Base-by-base conservation (phyloP, 2,888 invertebrate genomes). In the Nephrotoma guestfalica region DNA sequence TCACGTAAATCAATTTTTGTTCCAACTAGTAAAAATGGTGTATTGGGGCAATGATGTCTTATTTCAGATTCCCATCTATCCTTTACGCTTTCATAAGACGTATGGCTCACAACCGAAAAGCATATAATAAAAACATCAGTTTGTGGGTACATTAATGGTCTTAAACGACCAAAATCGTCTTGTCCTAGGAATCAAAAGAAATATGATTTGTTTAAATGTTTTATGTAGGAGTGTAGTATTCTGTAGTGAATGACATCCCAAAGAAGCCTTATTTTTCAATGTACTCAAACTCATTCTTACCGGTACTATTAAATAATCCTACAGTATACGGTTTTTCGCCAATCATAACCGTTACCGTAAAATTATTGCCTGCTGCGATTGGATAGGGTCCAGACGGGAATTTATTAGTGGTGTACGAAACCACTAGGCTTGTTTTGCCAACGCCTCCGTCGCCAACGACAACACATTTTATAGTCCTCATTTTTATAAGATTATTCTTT, bases 51-150 rank as follows among this genome's bases (percentile, higher is more conserved):
- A 92, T 99, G 99, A 93, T 99, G 99, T 89, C 98, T 98, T 90
- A 99, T 99, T 94, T 99, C 99, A 88, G 99, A 99, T 87, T 99
- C 99, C 99, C 99, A 99, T 98, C 99, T 99, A 94, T 99, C 99
- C 94, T 98, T 98, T 87, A 99, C 99, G 92, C 99, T 99, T 94
- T 99, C 99, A 93, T 98, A 99, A 87, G 99, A 99, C 90, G 99
- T 98, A 88, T 99, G 99, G 89, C 98, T 98, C 88, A 99, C 99
- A 89, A 99, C 99, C 89, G 99, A 99, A 92, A 99, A 99, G 93
- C 99, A 99, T 88, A 99, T 99, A 89, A 99, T 95, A 93, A 99
- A 99, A 88, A 99, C 99, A 93, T 99, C 99, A 86, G 99, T 99
- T 93, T 99, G 99, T 89, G 99, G 99, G 93, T 99, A 99, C 91